These are phyloP conservation scores for Formicarius rufipectus DNA, from an alignment of 2,113 vertebrate species.

Conservation along the genomic window DNA sequence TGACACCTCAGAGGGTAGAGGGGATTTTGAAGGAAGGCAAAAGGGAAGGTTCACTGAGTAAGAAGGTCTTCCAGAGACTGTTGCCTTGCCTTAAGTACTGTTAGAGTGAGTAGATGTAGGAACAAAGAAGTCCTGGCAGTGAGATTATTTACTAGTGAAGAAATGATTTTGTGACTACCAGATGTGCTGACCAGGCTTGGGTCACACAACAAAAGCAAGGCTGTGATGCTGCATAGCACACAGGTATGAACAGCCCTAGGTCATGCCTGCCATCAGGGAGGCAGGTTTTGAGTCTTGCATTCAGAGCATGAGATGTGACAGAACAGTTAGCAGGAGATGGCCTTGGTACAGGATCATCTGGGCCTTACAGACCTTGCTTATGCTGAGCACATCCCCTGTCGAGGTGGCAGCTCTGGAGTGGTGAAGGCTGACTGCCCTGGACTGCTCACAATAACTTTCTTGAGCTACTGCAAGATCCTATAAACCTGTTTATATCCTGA, in stretches of 20 bases:
- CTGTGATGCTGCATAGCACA: not conserved
- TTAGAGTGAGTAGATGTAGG: not conserved
- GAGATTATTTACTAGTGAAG: not conserved
- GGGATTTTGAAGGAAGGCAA: not conserved
- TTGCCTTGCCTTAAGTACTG: too few species aligned
- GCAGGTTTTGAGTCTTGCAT: not conserved
- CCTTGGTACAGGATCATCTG: not conserved
- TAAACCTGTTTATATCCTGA: not conserved
- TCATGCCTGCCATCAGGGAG: not conserved
- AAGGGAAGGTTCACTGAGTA: not conserved
- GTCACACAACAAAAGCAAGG: not conserved
- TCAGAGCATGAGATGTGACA: not conserved
- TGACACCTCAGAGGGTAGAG: not conserved
- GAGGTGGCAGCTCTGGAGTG: not conserved
- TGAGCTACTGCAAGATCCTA: not conserved
- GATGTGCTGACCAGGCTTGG: not conserved
- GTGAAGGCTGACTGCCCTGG: not conserved
- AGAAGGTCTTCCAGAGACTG: not conserved
- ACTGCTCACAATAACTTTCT: not conserved
- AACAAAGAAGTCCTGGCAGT: not conserved
- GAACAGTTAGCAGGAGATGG: not conserved
- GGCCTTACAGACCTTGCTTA: not conserved
- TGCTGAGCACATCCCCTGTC: not conserved
- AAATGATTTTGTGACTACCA: not conserved
- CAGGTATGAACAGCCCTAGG: not conserved